A percentile compares a stretch with the other conserved stretches of the same genome.
These are phyloP conservation scores for Crypturellus undulatus DNA, from an alignment of 2,113 vertebrate genomes.

Conservation along the genomic window DNA sequence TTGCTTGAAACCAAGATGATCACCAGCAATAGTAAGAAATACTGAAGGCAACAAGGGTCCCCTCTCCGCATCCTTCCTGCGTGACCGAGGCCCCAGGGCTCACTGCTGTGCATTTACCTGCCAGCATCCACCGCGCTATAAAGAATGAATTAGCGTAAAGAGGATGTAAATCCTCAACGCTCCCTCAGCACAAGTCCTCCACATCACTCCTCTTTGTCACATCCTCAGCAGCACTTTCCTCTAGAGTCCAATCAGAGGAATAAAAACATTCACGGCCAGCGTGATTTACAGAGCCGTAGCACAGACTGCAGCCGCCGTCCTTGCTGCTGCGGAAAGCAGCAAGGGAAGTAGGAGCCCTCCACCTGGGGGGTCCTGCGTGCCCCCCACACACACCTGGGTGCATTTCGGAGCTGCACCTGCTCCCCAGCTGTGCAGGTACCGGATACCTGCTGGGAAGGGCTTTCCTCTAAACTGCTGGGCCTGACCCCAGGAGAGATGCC, in stretches of 20 bases:
- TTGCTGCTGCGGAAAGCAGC: background rate
- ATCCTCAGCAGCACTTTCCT: background rate
- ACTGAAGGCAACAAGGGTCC: background rate
- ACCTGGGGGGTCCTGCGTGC: too few species aligned
- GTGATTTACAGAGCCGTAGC: background rate
- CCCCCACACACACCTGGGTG: background rate
- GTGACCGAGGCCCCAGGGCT: accelerated
- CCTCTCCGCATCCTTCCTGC: accelerated
- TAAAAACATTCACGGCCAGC: accelerated
- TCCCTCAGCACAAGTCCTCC: background rate
- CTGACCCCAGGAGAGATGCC: background rate
- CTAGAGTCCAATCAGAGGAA: background rate
- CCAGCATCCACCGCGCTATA: accelerated
- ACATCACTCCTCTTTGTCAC: accelerated
- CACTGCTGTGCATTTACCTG: accelerated
- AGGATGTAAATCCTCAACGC: background rate
- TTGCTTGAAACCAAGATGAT: accelerated
- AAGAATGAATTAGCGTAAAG: background rate
- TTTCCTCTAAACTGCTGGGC: background rate
- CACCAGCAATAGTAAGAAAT: background rate
- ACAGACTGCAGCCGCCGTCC: background rate
- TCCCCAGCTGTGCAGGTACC: background rate
- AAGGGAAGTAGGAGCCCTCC: background rate
- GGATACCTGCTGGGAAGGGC: background rate
- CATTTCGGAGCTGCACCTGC: background rate